A percentile compares a stretch with the other conserved stretches of the same genome.
Conservation (phyloP, 1,140 invertebrate species). For the Drosophila pruinosa region DNA sequence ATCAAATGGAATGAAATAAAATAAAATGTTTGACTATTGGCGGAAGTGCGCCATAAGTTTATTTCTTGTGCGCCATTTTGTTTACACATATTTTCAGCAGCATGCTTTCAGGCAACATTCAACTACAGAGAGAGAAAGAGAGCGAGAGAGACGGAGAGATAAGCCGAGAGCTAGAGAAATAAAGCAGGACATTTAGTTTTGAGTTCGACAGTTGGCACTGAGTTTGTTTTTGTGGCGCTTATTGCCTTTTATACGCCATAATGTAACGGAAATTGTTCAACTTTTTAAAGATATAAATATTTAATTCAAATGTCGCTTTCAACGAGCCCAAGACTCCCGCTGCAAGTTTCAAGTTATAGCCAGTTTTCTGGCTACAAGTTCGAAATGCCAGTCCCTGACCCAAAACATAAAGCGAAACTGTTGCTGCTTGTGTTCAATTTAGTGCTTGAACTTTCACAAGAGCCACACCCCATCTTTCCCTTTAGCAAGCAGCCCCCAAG, state of each 20-base stretch:
- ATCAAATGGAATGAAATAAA: constrained; percentile 63
- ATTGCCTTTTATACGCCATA: constrained; percentile 74
- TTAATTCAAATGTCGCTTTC: constrained; percentile 59
- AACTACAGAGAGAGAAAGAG: not conserved
- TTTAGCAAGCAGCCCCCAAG: not conserved
- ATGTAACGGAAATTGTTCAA: constrained; percentile 79
- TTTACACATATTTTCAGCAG: constrained; percentile 57
- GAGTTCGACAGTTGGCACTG: constrained; percentile 34
- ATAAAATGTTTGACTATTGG: constrained; percentile 80
- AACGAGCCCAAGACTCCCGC: not conserved
- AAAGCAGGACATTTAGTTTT: constrained; percentile 27
- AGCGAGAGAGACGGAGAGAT: not conserved
- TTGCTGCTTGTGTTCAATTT: constrained; percentile 55
- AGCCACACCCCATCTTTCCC: not conserved
- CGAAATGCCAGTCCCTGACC: not conserved
- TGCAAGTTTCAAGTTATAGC: not conserved
- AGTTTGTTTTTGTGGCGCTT: constrained; percentile 43
- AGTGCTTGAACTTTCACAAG: constrained; percentile 38
- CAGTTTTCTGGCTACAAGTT: not conserved
- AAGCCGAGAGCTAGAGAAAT: not conserved
- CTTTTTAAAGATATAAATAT: constrained; percentile 76
- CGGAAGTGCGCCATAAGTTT: constrained; percentile 79
- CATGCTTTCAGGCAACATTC: constrained; percentile 28
- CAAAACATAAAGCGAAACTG: constrained; percentile 23
- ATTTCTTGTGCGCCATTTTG: constrained; percentile 77